Evolutionary conservation across 2,888 invertebrate species (phyloP), one percentile per base, ranked within the genome.

Genomic region (Hedychridium roseum): DNA sequence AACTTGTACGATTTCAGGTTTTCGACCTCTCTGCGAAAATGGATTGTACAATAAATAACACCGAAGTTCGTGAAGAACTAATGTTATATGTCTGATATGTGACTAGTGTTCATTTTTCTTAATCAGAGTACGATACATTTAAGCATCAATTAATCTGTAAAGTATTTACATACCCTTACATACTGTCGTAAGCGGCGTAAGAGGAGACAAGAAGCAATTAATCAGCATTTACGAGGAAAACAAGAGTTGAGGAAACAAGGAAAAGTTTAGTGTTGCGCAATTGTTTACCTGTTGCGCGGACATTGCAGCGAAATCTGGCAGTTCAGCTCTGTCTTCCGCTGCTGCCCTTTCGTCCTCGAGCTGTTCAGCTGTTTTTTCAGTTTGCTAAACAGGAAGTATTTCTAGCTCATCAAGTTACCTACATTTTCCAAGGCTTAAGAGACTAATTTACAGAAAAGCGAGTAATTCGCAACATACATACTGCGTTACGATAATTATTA

Each of bases 1-100:
- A 1, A 96, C 97, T 74, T 93, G 92, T 0, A 95, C 97, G 53
- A 97, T 92, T 81, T 97, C 97, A 38, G 90, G 88, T 80, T 92
- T 92, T 73, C 88, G 88, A 57, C 86, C 82, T 38, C 88, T 55
- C 86, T 84, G 85, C 84, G 69, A 23, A 65, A 65, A 36, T n/a
- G n/a, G n/a, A n/a, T n/a, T n/a, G n/a, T n/a, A n/a, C n/a, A n/a
- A n/a, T n/a, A n/a, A n/a, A n/a, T 31, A 27, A 36, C 28, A 6
- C 35, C 30, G 6, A 7, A 31, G 14, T 12, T 26, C 11, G 0
- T 32, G 12, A 18, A 39, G 35, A 37, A 42, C 28, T 7, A 16
- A 43, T 28, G 7, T 41, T 30, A 40, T 30, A 37, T 31, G 6
- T 12, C 3, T 50, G 46, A 47, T n/a, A n/a, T n/a, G n/a, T n/a